Evolutionary conservation across 1,140 invertebrate species (phyloP), one percentile per base, ranked within the genome.

Genomic region (Pristionchus pacificus): DNA sequence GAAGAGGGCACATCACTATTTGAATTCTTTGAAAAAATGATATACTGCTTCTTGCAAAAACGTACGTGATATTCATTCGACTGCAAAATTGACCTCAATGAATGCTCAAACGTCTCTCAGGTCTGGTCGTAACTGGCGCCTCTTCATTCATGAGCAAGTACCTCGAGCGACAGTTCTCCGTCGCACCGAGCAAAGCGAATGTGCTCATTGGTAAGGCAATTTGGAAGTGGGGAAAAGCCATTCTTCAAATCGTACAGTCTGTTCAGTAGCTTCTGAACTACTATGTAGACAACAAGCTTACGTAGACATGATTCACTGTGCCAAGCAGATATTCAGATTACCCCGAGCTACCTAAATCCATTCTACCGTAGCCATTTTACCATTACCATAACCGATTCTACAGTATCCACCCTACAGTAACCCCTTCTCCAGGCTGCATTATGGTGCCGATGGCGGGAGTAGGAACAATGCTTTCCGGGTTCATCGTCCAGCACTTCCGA

Each of bases 81-180:
- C 14, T 28, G 64, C 38, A n/a, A n/a, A n/a, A n/a, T n/a, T n/a
- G n/a, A n/a, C n/a, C n/a, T n/a, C n/a, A n/a, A n/a, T n/a, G n/a
- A n/a, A n/a, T n/a, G n/a, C n/a, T 13, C 60, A 25, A 55, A 27
- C 2, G 32, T 19, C 64, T 76, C 79, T 33, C 62, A 81, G 80
- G 80, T 24, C 58, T 83, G 57, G 81, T 83, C 1, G 79, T 83
- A 2, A 80, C 82, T 14, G 81, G 81, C 30, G 81, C 78, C 25
- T 84, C 82, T 13, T 83, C 82, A 1, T 83, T 83, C 72, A 83
- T 83, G 81, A 81, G 80, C 10, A 83, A 84, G 68, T 82, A 83
- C 70, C 76, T 83, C 6, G 81, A 83, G 49, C 61, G 81, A 29
- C 81, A 83, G 58, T 83, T 83, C 68, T 77, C 79, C 60, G 82